Evolutionary conservation across 2,113 vertebrate species (phyloP), one percentile per base, ranked within the genome.

Genomic region (Tetrao urogallus): DNA sequence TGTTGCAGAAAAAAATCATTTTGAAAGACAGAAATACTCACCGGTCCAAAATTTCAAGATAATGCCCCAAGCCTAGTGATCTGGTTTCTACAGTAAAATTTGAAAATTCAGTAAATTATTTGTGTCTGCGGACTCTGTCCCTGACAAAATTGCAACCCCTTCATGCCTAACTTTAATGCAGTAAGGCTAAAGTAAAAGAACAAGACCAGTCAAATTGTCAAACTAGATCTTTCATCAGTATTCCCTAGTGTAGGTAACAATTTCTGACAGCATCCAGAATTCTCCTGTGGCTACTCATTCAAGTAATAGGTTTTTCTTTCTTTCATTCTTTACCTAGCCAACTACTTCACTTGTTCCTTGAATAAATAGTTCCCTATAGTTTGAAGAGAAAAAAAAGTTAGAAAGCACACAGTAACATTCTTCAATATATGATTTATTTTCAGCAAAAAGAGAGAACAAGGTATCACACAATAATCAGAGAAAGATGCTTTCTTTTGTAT

Each of bases 41-140:
- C 13, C 32, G 3, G 19, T 1, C 9, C 10, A 71, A 77, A 74
- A 60, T 67, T 7, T 54, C 61, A 83, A 43, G 10, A 32, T 42
- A 80, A 52, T 54, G 3, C 4, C 25, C 36, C 8, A 67, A 74
- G 67, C 7, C 2, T 0, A 1, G 10, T 43, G 10, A 4, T 58
- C 60, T 63, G 1, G 0, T 67, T 92, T 74, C 17, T 83, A 11
- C 13, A 48, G 21, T 63, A 32, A 19, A 40, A 86, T 77, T 80
- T 74, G 47, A 71, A 56, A 65, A 47, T 57, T 12, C 70, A 32
- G 4, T 38, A 3, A 73, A 80, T 58, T 74, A 83, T 36, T 3
- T 16, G 7, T 56, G 21, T 48, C 30, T 71, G 10, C 48, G 8
- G 30, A 40, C 17, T 48, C 25, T 56, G 27, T 30, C 32, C 19